Evolutionary conservation across 2,797 vertebrate genomes (phyloP).

Genomic region (Megaceryle alcyon): DNA sequence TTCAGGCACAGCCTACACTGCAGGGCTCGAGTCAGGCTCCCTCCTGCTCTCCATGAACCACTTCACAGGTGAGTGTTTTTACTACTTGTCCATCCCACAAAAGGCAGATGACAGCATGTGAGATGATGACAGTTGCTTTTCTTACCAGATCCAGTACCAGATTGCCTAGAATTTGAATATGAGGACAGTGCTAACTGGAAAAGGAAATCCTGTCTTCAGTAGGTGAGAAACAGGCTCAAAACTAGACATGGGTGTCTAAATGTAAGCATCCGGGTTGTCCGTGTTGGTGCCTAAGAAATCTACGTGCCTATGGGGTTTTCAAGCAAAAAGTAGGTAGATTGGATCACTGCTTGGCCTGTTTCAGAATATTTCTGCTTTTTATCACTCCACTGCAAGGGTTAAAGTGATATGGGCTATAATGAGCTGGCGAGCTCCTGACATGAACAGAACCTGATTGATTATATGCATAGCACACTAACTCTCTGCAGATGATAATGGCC

Average conservation of each 20-base stretch:
- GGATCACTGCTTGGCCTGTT: neutral
- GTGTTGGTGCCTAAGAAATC: neutral
- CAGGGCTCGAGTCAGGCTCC: neutral
- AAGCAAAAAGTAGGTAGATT: neutral
- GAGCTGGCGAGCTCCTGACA: conserved; percentile 74
- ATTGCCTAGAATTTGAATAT: neutral
- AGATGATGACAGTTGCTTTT: neutral
- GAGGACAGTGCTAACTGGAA: neutral
- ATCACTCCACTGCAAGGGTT: conserved; percentile 72
- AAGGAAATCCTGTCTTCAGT: neutral
- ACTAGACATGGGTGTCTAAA: neutral
- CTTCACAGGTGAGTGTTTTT: neutral
- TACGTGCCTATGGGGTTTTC: neutral
- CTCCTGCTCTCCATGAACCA: neutral
- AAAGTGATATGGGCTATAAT: conserved; percentile 56
- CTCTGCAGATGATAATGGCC: conserved; percentile 79
- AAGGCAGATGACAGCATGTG: neutral
- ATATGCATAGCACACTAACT: conserved; percentile 77
- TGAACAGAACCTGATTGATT: conserved; percentile 79
- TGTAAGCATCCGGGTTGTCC: neutral
- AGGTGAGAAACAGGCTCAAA: neutral
- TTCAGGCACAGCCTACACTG: neutral
- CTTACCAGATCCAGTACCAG: neutral
- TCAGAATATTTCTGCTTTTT: conserved; percentile 49
- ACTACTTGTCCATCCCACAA: neutral